A percentile compares a stretch with the other conserved stretches of the same genome.
Evolutionary conservation across 2,888 invertebrate species (phyloP).

Genomic region (Sepioteuthis lessoniana): DNA sequence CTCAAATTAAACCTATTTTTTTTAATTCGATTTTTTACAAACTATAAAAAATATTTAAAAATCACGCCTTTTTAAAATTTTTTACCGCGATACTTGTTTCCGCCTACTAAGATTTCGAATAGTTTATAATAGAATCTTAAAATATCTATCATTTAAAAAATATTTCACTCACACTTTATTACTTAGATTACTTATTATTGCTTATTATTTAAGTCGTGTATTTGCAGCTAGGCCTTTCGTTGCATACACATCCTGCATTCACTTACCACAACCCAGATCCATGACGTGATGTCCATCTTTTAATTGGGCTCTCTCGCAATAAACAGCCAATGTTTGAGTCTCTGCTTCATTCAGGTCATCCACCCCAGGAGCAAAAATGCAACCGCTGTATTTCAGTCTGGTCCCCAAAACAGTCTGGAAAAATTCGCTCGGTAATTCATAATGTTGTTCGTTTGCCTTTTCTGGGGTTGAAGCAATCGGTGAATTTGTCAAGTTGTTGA

Average conservation of each 20-base stretch:
- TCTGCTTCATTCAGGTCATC: constrained; percentile 67
- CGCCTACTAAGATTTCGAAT: too few species aligned
- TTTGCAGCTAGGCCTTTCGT: too few species aligned
- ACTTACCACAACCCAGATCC: constrained; percentile 52
- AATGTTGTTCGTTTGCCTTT: constrained; percentile 70
- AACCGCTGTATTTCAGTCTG: constrained; percentile 68
- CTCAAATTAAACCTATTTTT: too few species aligned
- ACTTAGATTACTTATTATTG: too few species aligned
- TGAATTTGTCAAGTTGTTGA: constrained; percentile 61
- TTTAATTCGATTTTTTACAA: too few species aligned
- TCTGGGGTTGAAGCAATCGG: constrained; percentile 68
- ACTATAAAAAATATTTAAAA: too few species aligned
- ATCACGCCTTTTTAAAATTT: too few species aligned
- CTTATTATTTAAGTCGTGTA: too few species aligned
- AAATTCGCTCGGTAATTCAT: constrained; percentile 71
- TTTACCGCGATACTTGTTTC: too few species aligned
- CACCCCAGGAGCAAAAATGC: constrained; percentile 63
- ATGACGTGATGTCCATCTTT: constrained; percentile 66
- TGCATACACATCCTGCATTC: not conserved
- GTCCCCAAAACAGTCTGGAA: constrained; percentile 65
- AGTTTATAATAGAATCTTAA: too few species aligned
- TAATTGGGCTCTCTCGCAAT: constrained; percentile 66
- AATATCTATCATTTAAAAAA: too few species aligned
- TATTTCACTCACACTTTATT: too few species aligned
- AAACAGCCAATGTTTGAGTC: constrained; percentile 58